Evolutionary conservation across 2,888 invertebrate species (phyloP), one percentile per base, ranked within the genome.

Genomic region (Phortica magna): DNA sequence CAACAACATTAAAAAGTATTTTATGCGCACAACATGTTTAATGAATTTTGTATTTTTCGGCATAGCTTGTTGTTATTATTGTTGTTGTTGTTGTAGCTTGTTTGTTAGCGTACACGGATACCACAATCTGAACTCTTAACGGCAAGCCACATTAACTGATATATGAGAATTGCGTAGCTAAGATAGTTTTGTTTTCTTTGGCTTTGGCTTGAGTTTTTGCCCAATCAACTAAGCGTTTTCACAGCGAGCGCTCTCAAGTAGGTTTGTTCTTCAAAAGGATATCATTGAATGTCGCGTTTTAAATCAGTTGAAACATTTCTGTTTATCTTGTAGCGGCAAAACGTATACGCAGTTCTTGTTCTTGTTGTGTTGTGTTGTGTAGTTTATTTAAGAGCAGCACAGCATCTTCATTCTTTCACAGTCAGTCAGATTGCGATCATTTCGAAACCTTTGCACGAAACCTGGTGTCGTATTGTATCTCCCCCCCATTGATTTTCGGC

Each of bases 231-330:
- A 31, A 31, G 31, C 31, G 31, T 31, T 31, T 31, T 31, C 31
- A 31, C 31, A 31, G 31, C 31, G 31, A 31, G 31, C 31, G 55
- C 55, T 55, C 7, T 12, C n/a, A 14, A 14, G 55, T n/a, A 14
- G 14, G 55, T 55, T 55, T 31, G 31, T 55, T 55, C 14, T 55
- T 55, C 55, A 55, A 55, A 55, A 55, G n/a, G n/a, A 14, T 55
- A 14, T 55, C 12, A 55, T 55, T 55, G 55, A n/a, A 14, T 14
- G n/a, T 55, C n/a, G 12, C n/a, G 55, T 55, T 55, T 55, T 31
- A 31, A 31, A 31, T 31, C 31, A 31, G 31, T 31, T 31, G 31
- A 31, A 31, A 31, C 88, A 88, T 86, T 76, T 78, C 65, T 68
- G 55, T 73, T 43, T 65, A 57, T 53, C 64, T 71, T 48, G 31